phyloP scores from a whole-genome alignment of 2,888 invertebrate genomes.

The Synanthedon tipuliformis region DNA sequence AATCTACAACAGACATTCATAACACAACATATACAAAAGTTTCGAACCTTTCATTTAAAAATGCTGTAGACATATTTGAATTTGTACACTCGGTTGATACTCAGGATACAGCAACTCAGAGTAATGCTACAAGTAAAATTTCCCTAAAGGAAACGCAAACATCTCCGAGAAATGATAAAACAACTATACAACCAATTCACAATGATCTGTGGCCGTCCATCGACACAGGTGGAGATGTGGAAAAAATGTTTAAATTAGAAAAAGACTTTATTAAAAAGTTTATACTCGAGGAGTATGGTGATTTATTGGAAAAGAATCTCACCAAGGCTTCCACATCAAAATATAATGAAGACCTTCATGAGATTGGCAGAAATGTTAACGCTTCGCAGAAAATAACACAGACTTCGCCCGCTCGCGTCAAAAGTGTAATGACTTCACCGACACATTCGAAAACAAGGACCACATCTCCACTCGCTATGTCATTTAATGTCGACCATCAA shows the following conservation, averaged over 20 bases:
- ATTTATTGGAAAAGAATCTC: constrained; percentile 43
- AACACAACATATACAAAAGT: constrained; percentile 34
- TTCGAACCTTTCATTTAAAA: constrained; percentile 47
- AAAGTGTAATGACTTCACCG: constrained; percentile 60
- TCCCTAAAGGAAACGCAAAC: constrained; percentile 60
- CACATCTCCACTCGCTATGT: constrained; percentile 44
- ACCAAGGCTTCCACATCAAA: constrained; percentile 48
- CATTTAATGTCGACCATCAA: constrained; percentile 36
- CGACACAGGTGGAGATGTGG: constrained; percentile 44
- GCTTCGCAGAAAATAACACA: constrained; percentile 54
- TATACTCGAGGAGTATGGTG: constrained; percentile 54
- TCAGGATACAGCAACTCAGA: constrained; percentile 58
- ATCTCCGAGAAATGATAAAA: constrained; percentile 35
- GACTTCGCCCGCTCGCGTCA: constrained; percentile 55
- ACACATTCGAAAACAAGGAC: constrained; percentile 50
- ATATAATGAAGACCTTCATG: constrained; percentile 13
- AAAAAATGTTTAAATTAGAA: constrained; percentile 50
- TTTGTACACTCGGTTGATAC: constrained; percentile 51
- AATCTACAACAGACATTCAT: constrained; percentile 15
- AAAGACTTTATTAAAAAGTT: constrained; percentile 58
- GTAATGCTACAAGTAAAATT: constrained; percentile 32
- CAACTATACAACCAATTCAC: constrained; percentile 41
- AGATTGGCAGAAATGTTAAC: constrained; percentile 25
- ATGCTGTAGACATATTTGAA: constrained; percentile 53
- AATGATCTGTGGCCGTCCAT: constrained; percentile 49